Evolutionary conservation across 2,888 invertebrate genomes (phyloP).

Genomic region (Thymelicus acteon): DNA sequence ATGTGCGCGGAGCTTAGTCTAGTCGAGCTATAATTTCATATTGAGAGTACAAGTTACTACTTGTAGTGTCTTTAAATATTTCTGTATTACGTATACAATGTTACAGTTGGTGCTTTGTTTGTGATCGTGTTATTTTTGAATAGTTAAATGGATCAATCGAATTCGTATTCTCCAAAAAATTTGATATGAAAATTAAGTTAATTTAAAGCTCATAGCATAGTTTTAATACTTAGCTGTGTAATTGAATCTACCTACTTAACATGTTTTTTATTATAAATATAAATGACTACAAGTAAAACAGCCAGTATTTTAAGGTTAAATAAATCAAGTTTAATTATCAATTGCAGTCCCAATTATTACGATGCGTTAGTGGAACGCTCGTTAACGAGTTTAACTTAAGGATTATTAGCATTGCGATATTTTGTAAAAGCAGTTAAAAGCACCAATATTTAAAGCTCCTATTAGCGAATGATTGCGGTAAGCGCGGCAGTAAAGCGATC

Average conservation of each 20-base stretch:
- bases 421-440: conserved; percentile 32
- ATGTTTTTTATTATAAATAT: too few species aligned
- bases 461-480: conserved; percentile 55
- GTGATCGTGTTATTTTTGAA: too few species aligned
- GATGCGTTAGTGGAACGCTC: conserved; percentile 21
- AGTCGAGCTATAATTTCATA: conserved; percentile 19
- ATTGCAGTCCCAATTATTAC: conserved; percentile 26
- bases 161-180: not conserved
- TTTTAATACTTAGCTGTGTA: too few species aligned
- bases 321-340: conserved; percentile 19
- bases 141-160: too few species aligned
- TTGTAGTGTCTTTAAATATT: too few species aligned
- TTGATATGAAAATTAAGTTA: not conserved
- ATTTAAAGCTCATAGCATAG: too few species aligned
- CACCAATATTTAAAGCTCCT: conserved; percentile 43
- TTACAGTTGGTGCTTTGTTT: too few species aligned
- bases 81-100: too few species aligned
- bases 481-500: conserved; percentile 46
- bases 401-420: conserved; percentile 23
- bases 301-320: conserved; percentile 13
- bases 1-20: conserved; percentile 53
- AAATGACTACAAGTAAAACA: too few species aligned
- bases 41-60: conserved; percentile 9
- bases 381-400: conserved; percentile 13
- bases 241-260: too few species aligned